phyloP scores from a whole-genome alignment of 2,113 vertebrate species.

The Hemichromis elongatus region DNA sequence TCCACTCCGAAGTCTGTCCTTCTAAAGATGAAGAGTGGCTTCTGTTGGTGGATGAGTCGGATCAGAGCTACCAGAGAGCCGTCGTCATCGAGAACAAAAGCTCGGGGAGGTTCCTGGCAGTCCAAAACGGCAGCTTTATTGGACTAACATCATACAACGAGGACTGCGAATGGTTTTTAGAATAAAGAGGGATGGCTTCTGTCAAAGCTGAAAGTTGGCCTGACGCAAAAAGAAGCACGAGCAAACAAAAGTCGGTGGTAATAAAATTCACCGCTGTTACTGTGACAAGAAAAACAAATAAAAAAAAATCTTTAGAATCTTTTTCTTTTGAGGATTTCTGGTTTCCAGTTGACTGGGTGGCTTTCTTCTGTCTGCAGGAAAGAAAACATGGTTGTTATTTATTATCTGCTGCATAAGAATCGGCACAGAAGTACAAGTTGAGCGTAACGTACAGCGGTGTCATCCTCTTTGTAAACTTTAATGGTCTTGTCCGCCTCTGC shows the following conservation, averaged over 20 bases:
- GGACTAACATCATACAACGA: slow-evolving; percentile 15
- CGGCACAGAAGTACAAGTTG: accelerated
- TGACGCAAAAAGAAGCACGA: background rate
- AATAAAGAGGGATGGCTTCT: background rate
- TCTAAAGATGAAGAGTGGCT: slow-evolving; percentile 44
- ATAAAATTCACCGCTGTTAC: background rate
- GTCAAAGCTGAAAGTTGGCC: background rate
- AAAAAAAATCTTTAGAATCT: slow-evolving; percentile 77
- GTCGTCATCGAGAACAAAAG: slow-evolving; percentile 51
- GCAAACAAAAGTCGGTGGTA: background rate
- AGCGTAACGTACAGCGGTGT: slow-evolving; percentile 81
- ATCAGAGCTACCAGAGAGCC: slow-evolving; percentile 29
- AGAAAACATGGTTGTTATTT: background rate
- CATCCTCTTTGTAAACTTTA: slow-evolving; percentile 96
- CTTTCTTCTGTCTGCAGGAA: slow-evolving; percentile 89
- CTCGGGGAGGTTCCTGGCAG: slow-evolving; percentile 24
- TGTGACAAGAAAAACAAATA: background rate
- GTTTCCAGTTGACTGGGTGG: slow-evolving; percentile 97
- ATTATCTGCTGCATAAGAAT: background rate
- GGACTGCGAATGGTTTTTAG: slow-evolving; percentile 53
- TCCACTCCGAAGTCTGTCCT: background rate
- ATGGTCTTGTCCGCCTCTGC: slow-evolving; percentile 99
- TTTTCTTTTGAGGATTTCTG: slow-evolving; percentile 98
- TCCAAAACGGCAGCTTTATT: slow-evolving; percentile 2
- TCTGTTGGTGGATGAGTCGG: slow-evolving; percentile 34